Evolutionary conservation across 1,140 invertebrate genomes (phyloP).

Genomic region (Heliconius himera): DNA sequence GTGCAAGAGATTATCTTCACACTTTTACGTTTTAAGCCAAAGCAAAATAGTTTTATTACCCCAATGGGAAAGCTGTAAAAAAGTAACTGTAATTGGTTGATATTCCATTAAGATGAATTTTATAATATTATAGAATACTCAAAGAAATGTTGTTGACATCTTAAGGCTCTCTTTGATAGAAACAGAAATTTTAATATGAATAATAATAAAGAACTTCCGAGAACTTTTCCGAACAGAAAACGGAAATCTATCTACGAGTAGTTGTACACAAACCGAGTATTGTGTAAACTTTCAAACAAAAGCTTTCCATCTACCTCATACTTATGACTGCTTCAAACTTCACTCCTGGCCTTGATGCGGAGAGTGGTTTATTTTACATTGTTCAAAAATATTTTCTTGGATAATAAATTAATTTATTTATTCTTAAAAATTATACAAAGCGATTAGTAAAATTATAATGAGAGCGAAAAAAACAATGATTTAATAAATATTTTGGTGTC

Average conservation of each 20-base stretch:
- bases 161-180: not conserved
- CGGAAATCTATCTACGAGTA: not conserved
- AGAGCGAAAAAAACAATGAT: too few relatives aligned
- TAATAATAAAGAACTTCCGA: not conserved
- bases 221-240: not conserved
- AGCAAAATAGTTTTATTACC: too few relatives aligned
- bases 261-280: slow-evolving; percentile 1
- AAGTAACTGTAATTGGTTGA: too few relatives aligned
- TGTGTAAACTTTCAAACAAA: slow-evolving; percentile 14
- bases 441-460: too few relatives aligned
- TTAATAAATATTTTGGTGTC: too few relatives aligned
- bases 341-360: not conserved
- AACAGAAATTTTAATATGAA: not conserved
- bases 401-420: too few relatives aligned
- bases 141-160: not conserved
- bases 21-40: too few relatives aligned
- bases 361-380: not conserved
- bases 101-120: not conserved
- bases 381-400: not conserved
- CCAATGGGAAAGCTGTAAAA: too few relatives aligned
- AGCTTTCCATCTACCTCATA: slow-evolving; percentile 13
- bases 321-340: not conserved
- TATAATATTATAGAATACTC: not conserved
- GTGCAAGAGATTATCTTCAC: too few relatives aligned
- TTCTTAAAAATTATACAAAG: too few relatives aligned